Evolutionary conservation across 1,140 invertebrate species (phyloP).

Genomic region (Aplysia californica): DNA sequence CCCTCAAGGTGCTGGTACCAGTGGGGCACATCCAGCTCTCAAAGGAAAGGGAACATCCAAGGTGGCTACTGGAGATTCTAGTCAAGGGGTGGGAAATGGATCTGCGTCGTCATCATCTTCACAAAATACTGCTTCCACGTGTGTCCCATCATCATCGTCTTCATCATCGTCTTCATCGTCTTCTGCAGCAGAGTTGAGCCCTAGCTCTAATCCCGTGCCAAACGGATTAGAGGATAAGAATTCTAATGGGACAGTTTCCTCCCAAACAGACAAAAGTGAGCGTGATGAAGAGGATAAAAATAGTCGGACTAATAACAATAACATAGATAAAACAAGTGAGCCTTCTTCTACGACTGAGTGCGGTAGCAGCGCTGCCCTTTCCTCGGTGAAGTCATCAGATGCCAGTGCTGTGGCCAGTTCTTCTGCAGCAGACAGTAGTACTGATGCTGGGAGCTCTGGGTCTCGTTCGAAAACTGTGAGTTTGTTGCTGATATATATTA

Average conservation of each 20-base stretch:
- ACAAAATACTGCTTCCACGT: too few species aligned
- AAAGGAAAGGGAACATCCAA: conserved; percentile 39
- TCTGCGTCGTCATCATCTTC: conserved; percentile 2
- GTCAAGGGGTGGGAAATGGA: background rate
- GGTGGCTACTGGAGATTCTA: conserved; percentile 9
- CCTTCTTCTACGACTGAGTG: too few species aligned
- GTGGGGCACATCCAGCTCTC: conserved; percentile 49
- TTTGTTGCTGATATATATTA: too few species aligned
- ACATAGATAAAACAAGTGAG: background rate
- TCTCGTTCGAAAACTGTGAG: too few species aligned
- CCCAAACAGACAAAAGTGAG: background rate
- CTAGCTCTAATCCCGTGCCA: background rate
- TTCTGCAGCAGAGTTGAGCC: background rate
- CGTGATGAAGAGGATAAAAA: background rate
- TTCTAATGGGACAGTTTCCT: background rate
- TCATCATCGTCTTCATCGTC: too few species aligned
- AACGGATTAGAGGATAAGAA: background rate
- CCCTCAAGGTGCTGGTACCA: conserved; percentile 23
- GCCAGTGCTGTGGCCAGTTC: too few species aligned
- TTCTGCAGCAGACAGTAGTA: too few species aligned
- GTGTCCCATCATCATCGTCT: background rate
- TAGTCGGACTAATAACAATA: background rate
- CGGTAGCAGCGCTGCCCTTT: too few species aligned
- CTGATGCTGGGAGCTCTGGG: too few species aligned
- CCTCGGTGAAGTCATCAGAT: too few species aligned